Percentiles rank a stretch among this genome's conserved stretches.
These are phyloP conservation scores for Euplexia lucipara DNA, from an alignment of 2,888 invertebrate species.

Conservation along the genomic window DNA sequence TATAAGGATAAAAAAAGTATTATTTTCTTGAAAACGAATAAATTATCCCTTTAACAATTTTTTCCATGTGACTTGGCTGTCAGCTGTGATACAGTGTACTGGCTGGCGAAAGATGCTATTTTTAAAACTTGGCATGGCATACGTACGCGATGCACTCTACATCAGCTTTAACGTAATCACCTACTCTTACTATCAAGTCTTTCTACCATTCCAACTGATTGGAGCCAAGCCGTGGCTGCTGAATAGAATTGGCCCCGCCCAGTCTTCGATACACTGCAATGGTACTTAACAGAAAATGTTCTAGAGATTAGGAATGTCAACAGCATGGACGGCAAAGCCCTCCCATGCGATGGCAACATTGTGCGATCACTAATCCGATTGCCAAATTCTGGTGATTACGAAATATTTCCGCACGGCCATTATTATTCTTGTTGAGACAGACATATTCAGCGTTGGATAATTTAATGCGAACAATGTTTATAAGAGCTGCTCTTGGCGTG, in stretches of 20 bases:
- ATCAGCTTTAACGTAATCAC: conserved; percentile 69
- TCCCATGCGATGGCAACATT: conserved; percentile 13
- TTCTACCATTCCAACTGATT: conserved; percentile 40
- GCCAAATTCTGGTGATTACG: conserved; percentile 41
- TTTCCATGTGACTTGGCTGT: conserved; percentile 82
- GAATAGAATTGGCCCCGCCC: conserved; percentile 10
- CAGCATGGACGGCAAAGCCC: conserved; percentile 8
- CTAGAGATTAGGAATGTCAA: conserved; percentile 6
- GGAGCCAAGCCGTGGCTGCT: conserved; percentile 1
- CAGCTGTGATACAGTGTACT: conserved; percentile 73
- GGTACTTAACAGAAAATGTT: background rate
- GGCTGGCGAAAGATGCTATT: conserved; percentile 75
- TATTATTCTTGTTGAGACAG: conserved; percentile 35
- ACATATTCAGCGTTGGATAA: conserved; percentile 20
- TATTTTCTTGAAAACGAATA: conserved; percentile 25
- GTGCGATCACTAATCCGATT: conserved; percentile 12
- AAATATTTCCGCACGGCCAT: conserved; percentile 33
- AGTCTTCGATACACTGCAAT: background rate
- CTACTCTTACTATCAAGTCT: conserved; percentile 65
- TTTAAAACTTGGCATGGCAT: conserved; percentile 83
- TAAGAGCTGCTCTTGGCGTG: conserved; percentile 3
- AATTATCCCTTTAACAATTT: conserved; percentile 54
- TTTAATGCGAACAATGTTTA: conserved; percentile 13
- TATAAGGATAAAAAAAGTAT: conserved; percentile 1
- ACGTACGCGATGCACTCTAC: conserved; percentile 67